These are phyloP conservation scores for Umimayanthus chanpuru DNA, from an alignment of 92 coral and sea anemone species.

Conservation along the genomic window DNA sequence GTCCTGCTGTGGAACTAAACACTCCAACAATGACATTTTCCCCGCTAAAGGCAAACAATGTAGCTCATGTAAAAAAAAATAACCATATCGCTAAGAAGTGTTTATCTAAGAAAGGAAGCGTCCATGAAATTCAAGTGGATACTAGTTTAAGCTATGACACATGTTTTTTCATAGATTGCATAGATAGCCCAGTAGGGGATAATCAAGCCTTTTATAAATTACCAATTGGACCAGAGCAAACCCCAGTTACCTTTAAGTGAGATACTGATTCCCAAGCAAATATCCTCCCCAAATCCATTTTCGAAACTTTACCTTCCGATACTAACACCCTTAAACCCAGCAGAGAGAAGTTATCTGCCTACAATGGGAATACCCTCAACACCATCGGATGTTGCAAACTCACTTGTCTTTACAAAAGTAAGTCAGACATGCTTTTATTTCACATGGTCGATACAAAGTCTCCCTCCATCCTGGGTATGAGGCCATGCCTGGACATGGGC, in stretches of 20 bases:
- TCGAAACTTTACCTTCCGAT: background rate
- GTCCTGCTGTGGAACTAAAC: slow-evolving; percentile 7
- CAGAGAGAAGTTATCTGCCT: slow-evolving; percentile 17
- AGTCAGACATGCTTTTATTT: slow-evolving; percentile 6
- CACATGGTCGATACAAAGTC: background rate
- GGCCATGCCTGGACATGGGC: slow-evolving; percentile 4
- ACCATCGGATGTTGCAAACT: slow-evolving; percentile 19
- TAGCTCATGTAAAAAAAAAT: background rate
- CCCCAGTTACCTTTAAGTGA: slow-evolving; percentile 5
- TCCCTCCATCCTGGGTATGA: slow-evolving; percentile 3
- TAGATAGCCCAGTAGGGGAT: background rate
- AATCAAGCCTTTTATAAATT: slow-evolving; percentile 6
- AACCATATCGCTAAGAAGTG: slow-evolving; percentile 1
- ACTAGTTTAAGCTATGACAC: no score
- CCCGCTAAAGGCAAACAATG: slow-evolving; percentile 13
- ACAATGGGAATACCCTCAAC: background rate
- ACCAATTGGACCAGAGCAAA: slow-evolving; percentile 9
- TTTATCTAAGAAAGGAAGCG: slow-evolving; percentile 3
- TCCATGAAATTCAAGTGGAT: background rate
- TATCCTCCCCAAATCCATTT: slow-evolving; percentile 24
- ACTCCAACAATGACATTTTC: background rate
- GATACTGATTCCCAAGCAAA: slow-evolving; percentile 40
- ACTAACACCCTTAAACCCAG: background rate
- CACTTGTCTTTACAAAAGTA: background rate
- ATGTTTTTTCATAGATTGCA: no score